phyloP scores from a whole-genome alignment of 2,888 invertebrate genomes.

The Phyllotreta cruciferae region DNA sequence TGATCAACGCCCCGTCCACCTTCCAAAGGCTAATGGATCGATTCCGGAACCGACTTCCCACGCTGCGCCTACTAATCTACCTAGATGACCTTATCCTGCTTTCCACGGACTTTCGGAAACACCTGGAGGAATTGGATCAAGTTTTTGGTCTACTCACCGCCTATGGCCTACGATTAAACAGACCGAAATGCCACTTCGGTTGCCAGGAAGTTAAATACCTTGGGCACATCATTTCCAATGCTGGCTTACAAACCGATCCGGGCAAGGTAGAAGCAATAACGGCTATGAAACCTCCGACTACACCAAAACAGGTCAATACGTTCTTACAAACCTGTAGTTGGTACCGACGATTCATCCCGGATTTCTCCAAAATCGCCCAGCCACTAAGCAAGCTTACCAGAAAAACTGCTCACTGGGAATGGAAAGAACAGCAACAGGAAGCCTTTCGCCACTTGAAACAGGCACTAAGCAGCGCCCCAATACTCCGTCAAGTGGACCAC shows the following conservation, averaged over 20 bases:
- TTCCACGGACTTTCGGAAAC: slow-evolving; percentile 37
- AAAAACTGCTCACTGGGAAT: background rate
- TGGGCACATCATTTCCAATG: slow-evolving; percentile 29
- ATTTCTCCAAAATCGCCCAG: background rate
- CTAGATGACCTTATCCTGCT: slow-evolving; percentile 46
- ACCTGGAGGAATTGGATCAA: slow-evolving; percentile 36
- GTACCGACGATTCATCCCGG: background rate
- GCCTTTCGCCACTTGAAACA: background rate
- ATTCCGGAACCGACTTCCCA: slow-evolving; percentile 35
- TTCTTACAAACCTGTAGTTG: background rate
- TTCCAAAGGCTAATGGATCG: too few relatives aligned
- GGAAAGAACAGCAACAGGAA: background rate
- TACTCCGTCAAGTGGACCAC: background rate
- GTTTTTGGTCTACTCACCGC: slow-evolving; percentile 35
- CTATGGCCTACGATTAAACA: slow-evolving; percentile 38
- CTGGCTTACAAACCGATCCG: slow-evolving; percentile 29
- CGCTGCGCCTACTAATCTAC: too few relatives aligned
- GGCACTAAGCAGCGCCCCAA: background rate
- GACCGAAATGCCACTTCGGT: slow-evolving; percentile 42
- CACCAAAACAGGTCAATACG: slow-evolving; percentile 35
- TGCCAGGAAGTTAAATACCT: background rate
- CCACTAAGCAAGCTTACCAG: background rate
- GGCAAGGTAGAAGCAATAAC: slow-evolving; percentile 39
- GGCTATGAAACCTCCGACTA: slow-evolving; percentile 28
- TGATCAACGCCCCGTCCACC: slow-evolving; percentile 44